Evolutionary conservation across 2,888 invertebrate species (phyloP).

Genomic region (Tinea trinotella): DNA sequence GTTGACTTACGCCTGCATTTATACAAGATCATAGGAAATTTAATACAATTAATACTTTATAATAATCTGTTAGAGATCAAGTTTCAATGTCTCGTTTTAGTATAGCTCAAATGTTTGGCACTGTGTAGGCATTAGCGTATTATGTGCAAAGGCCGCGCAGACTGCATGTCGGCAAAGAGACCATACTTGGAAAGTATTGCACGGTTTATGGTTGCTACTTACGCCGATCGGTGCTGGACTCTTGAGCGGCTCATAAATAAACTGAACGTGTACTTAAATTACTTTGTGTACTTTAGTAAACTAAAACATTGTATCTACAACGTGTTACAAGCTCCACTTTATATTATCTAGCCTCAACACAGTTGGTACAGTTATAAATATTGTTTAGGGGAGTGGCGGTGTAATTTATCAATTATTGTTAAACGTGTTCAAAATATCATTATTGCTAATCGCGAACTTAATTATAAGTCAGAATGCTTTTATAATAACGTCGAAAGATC

Average conservation of each 20-base stretch:
- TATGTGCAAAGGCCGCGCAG: slow-evolving; percentile 16
- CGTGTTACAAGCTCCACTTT: slow-evolving; percentile 7
- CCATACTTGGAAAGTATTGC: slow-evolving; percentile 9
- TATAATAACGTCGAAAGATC: slow-evolving; percentile 1
- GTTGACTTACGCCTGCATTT: slow-evolving; percentile 2
- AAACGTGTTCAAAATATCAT: slow-evolving; percentile 15
- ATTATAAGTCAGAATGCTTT: slow-evolving; percentile 12
- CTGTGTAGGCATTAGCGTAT: slow-evolving; percentile 3
- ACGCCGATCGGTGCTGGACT: background rate
- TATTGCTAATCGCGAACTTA: slow-evolving; percentile 14
- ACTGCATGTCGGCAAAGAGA: slow-evolving; percentile 14
- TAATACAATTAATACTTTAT: background rate
- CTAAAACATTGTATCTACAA: slow-evolving; percentile 12
- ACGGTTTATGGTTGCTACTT: slow-evolving; percentile 11
- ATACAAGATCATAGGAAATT: background rate
- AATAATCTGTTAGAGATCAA: background rate
- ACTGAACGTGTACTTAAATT: slow-evolving; percentile 13
- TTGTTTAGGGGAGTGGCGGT: background rate
- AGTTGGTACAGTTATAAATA: slow-evolving; percentile 6
- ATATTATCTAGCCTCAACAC: background rate
- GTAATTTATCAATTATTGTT: slow-evolving; percentile 15
- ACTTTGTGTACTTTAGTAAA: slow-evolving; percentile 7
- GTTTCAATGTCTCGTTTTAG: background rate
- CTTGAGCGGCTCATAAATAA: slow-evolving; percentile 15
- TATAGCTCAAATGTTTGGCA: background rate